phyloP scores from a whole-genome alignment of 2,797 vertebrate species.

The Fratercula arctica region DNA sequence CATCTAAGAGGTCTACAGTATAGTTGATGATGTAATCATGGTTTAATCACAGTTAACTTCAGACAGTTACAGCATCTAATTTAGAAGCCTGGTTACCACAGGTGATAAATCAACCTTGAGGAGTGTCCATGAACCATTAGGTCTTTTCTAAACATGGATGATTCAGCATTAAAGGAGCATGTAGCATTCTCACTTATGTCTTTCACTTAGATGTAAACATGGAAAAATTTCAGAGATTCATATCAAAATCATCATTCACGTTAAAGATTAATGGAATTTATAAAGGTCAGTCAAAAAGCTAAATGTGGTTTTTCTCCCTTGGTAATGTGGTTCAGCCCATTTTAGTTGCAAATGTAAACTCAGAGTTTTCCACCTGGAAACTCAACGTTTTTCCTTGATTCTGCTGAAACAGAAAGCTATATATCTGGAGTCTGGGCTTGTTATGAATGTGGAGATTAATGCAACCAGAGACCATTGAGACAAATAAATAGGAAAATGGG shows the following conservation, averaged over 20 bases:
- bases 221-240: neutral
- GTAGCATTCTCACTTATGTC: neutral
- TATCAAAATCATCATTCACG: neutral
- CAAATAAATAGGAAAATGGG: neutral
- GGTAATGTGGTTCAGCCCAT: neutral
- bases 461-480: neutral
- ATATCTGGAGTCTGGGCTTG: neutral
- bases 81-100: neutral
- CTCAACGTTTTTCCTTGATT: neutral
- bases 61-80: neutral
- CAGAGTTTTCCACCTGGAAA: neutral
- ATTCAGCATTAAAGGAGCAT: neutral
- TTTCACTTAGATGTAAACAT: neutral
- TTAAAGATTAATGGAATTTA: neutral
- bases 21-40: neutral
- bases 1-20: neutral
- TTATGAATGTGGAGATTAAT: neutral
- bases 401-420: neutral
- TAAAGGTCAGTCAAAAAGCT: neutral
- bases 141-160: neutral
- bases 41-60: neutral
- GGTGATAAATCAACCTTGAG: neutral
- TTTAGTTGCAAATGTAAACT: neutral
- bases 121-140: neutral
- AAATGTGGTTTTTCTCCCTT: neutral